Base-by-base conservation (phyloP, 2,113 vertebrate genomes). In the Lepus americanus region DNA sequence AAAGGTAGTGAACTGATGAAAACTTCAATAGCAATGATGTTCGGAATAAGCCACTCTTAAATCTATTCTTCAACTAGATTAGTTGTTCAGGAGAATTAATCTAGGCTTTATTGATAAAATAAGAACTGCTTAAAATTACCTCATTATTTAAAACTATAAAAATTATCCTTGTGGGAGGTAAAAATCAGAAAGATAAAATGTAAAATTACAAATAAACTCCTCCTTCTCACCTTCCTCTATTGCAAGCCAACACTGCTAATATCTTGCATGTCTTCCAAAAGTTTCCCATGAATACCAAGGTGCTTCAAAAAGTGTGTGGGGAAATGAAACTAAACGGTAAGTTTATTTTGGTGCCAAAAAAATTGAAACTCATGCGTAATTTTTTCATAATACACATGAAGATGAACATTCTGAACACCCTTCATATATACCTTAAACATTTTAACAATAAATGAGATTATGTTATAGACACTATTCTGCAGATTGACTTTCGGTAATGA, bases 41-140 rank as follows among this genome's bases (percentile, higher is more conserved):
- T 79, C 49, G 86, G 67, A 87, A 87, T 25, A 49, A 78, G 64
- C 4, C 64, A 23, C 16, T 76, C 14, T 92, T 87, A 59, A 89
- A 82, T 83, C 70, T 63, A 64, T 85, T 78, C 53, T 85, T 53
- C 53, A 73, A 76, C 19, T 51, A 69, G 51, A 90, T 92, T 69
- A 87, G 44, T 63, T 95, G 55, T 61, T 51, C 12, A 61, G 55
- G 31, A 92, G 39, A 95, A 72, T 74, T 53, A 55, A 66, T n/a
- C 59, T 77, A 86, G 33, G 70, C 61, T 95, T 83, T 59, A 73
- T 49, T 86, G 82, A 64, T 33, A 77, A 70, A 74, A 73, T 44
- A 76, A 31, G 29, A 92, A 69, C 10, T 33, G 2, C 36, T 89
- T 76, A 72, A 87, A 59, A 39, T 33, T 23, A 77, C 70, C 7